Evolutionary conservation across 2,797 vertebrate species (phyloP), one percentile per base, ranked within the genome.

Genomic region (Myotis findleyi): DNA sequence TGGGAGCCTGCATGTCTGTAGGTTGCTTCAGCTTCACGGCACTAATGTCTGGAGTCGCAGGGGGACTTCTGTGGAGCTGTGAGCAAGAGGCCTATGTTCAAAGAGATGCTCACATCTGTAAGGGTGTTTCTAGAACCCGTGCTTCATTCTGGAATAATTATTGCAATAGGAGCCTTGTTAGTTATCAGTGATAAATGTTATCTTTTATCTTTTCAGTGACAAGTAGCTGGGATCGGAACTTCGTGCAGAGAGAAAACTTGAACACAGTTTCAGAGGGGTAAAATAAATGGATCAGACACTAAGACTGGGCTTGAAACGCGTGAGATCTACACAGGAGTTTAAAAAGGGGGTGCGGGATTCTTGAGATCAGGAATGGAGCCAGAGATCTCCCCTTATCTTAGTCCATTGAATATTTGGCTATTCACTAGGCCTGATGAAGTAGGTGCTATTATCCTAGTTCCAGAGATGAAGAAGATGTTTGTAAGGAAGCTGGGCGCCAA

Each of bases 221-320:
- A 81, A 92, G 30, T 68, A 81, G 36, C 79, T 97, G 51, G 38
- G 14, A 57, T 69, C 36, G 5, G 66, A 82, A 41, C 85, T 95
- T 77, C 76, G 44, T 27, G 27, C 20, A 69, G 47, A 80, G 72
- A 89, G 66, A 62, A 95, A 96, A 25, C 18, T 64, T 95, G 59
- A 85, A 33, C 18, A 44, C 3, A 33, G 7, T 72, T 84, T 89
- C 33, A 94, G 75, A 90, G 69, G 69, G 21, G 12, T 30, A 51
- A 79, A 87, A 92, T 75, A 82, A 89, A 90, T 47, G 57, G 20
- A 13, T 85, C 8, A 6, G 68, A 89, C 72, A 38, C 25, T 72
- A 81, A 84, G 20, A 57, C 20, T 53, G 53, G 16, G 25, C 20
- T 36, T 88, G 30, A 90, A 57, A 64, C 27, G 47, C 30, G 49